These are phyloP conservation scores for Drosophila navojoa DNA, from an alignment of 1,140 invertebrate genomes.

Conservation along the genomic window DNA sequence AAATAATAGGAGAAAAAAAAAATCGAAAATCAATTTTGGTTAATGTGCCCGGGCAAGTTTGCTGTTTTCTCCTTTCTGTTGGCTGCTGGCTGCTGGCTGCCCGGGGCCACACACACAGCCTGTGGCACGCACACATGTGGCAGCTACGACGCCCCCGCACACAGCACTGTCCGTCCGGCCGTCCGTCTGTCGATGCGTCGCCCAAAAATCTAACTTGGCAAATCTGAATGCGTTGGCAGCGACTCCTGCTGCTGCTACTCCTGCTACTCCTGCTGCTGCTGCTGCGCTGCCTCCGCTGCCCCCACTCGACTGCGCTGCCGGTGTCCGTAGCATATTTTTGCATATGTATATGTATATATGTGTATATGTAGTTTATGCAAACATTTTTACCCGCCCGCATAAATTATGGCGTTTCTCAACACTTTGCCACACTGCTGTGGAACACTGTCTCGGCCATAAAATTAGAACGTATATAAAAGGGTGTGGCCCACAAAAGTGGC, in stretches of 20 bases:
- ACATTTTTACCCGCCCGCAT: conserved; percentile 50
- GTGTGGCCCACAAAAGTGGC: conserved; percentile 30
- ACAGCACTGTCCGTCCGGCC: no score
- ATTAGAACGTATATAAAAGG: conserved; percentile 48
- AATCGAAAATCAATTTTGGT: conserved; percentile 80
- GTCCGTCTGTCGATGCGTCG: no score
- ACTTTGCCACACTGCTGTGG: conserved; percentile 19
- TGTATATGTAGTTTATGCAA: conserved; percentile 49
- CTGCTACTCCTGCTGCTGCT: background rate
- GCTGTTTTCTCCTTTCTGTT: background rate
- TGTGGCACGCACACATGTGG: conserved; percentile 33
- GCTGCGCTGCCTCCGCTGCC: background rate
- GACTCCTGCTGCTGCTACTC: background rate
- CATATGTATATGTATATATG: conserved; percentile 33
- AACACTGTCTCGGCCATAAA: conserved; percentile 45
- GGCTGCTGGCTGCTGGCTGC: conserved; percentile 4
- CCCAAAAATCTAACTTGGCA: background rate
- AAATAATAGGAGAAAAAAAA: conserved; percentile 26
- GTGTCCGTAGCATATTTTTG: conserved; percentile 49
- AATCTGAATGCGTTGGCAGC: conserved; percentile 17
- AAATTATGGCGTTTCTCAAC: conserved; percentile 44
- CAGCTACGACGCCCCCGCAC: background rate
- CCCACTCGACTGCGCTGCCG: background rate
- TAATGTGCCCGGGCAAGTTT: conserved; percentile 64
- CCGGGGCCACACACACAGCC: conserved; percentile 7